Evolutionary conservation across 2,888 invertebrate species (phyloP).

Genomic region (Napeogenes inachia): DNA sequence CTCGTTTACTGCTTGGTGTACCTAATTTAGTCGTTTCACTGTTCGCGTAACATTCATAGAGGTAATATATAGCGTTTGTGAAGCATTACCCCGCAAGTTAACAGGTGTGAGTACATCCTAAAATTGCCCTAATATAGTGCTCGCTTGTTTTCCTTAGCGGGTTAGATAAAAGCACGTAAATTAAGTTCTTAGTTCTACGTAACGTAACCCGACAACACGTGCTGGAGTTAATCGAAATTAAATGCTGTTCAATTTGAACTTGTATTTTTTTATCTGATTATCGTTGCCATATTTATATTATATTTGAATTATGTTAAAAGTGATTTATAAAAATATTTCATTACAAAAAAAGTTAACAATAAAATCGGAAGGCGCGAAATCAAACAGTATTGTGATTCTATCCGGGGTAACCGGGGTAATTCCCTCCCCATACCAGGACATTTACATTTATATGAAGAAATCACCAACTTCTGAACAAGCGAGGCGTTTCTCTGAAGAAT

Average conservation of each 20-base stretch:
- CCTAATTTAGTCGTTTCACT: slow-evolving; percentile 4
- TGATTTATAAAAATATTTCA: no score
- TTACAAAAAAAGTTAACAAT: slow-evolving; percentile 18
- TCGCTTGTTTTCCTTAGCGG: slow-evolving; percentile 14
- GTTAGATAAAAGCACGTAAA: slow-evolving; percentile 4
- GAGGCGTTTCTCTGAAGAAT: slow-evolving; percentile 13
- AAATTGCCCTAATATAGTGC: slow-evolving; percentile 13
- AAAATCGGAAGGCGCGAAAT: slow-evolving; percentile 42
- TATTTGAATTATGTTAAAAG: no score
- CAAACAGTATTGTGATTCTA: slow-evolving; percentile 53
- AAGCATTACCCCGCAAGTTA: slow-evolving; percentile 11
- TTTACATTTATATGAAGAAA: slow-evolving; percentile 65
- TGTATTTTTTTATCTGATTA: not conserved
- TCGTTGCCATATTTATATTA: no score
- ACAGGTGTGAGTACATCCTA: slow-evolving; percentile 11
- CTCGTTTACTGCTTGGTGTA: not conserved
- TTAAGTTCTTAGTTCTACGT: slow-evolving; percentile 14
- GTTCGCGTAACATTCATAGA: slow-evolving; percentile 3
- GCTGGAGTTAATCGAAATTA: not conserved
- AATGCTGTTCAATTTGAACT: not conserved
- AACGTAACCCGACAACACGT: not conserved
- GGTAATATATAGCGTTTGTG: slow-evolving; percentile 6
- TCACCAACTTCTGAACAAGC: slow-evolving; percentile 28
- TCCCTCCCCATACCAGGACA: slow-evolving; percentile 31
- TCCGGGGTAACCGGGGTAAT: slow-evolving; percentile 41